phyloP scores from a whole-genome alignment of 2,888 invertebrate genomes.

The Pristionchus arcanus region DNA sequence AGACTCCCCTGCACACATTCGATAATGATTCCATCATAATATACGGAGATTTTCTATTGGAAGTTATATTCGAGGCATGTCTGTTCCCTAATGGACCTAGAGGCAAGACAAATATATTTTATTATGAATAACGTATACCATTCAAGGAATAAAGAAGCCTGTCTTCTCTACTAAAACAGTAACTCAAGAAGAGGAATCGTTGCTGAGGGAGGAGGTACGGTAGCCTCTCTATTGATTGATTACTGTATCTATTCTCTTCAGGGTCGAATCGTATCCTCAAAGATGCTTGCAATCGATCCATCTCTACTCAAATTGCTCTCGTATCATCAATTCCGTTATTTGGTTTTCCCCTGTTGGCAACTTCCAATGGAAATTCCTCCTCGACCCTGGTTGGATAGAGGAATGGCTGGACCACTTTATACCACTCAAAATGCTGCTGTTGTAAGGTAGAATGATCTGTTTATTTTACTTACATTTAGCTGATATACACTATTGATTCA shows the following conservation, averaged over 20 bases:
- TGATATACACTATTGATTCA: background rate
- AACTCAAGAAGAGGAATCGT: conserved; percentile 68
- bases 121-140: background rate
- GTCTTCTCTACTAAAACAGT: conserved; percentile 70
- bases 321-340: conserved; percentile 69
- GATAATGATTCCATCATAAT: conserved; percentile 60
- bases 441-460: background rate
- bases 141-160: conserved; percentile 54
- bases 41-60: conserved; percentile 64
- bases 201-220: conserved; percentile 61
- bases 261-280: conserved; percentile 60
- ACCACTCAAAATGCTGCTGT: conserved; percentile 53
- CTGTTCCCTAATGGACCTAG: conserved; percentile 60
- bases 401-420: conserved; percentile 73
- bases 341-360: conserved; percentile 69
- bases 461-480: background rate
- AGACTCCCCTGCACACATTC: conserved; percentile 61
- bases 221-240: background rate
- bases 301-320: conserved; percentile 61
- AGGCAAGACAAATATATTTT: conserved; percentile 1
- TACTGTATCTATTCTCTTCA: background rate
- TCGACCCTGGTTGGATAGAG: conserved; percentile 75
- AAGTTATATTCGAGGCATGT: conserved; percentile 67
- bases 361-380: conserved; percentile 77
- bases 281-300: conserved; percentile 67